These are phyloP conservation scores for Lepus oiostolus DNA, from an alignment of 2,797 vertebrate genomes.

Conservation along the genomic window DNA sequence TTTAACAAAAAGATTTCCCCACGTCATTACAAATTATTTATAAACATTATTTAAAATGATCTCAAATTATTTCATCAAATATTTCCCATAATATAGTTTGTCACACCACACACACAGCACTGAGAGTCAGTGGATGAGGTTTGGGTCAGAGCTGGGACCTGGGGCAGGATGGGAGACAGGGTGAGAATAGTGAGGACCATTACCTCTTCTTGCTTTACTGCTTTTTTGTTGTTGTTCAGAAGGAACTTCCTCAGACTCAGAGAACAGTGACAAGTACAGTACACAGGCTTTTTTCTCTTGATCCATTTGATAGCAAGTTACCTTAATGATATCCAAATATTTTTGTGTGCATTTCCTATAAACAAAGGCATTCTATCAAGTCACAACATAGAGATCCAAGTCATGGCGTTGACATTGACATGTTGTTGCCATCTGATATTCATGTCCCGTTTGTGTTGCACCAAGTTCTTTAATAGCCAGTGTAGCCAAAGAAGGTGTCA, in stretches of 20 bases:
- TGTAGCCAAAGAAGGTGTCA: background rate
- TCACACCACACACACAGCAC: background rate
- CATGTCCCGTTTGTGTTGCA: background rate
- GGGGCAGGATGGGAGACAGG: background rate
- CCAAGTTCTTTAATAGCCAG: background rate
- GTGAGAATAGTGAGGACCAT: background rate
- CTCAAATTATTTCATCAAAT: slow-evolving; percentile 31
- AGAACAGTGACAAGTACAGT: background rate
- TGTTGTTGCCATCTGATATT: background rate
- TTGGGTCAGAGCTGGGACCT: background rate
- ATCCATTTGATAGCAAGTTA: background rate
- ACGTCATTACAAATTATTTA: background rate
- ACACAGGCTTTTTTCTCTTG: background rate
- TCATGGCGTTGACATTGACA: background rate
- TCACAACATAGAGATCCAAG: background rate
- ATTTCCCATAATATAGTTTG: background rate
- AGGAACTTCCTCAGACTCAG: background rate
- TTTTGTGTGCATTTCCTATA: background rate
- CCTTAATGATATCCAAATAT: background rate
- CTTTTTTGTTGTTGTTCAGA: background rate
- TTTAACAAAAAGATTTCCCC: background rate
- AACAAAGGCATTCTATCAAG: slow-evolving; percentile 3
- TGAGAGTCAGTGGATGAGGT: background rate
- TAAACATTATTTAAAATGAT: slow-evolving; percentile 3
- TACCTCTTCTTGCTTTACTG: background rate